These are phyloP conservation scores for Acronicta aceris DNA, from an alignment of 2,888 invertebrate genomes.

Conservation along the genomic window DNA sequence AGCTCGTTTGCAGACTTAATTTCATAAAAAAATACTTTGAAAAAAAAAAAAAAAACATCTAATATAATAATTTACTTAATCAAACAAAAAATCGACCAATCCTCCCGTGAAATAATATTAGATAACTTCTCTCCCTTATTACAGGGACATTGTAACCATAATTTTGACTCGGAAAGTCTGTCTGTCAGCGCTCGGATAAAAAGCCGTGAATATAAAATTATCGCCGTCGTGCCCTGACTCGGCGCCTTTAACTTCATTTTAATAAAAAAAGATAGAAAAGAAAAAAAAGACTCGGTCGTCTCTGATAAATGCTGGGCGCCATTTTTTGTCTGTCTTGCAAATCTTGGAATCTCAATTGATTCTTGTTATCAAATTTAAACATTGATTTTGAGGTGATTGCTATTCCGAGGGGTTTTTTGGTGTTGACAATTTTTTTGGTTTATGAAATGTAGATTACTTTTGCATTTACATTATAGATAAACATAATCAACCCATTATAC, in stretches of 20 bases:
- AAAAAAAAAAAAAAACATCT: no score
- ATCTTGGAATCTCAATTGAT: conserved; percentile 69
- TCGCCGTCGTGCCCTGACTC: conserved; percentile 76
- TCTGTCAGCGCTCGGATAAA: conserved; percentile 60
- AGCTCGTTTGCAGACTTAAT: no score
- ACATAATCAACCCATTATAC: no score
- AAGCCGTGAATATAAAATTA: conserved; percentile 83
- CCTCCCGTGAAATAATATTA: conserved; percentile 47
- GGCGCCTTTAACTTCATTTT: conserved; percentile 83
- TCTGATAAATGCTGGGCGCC: conserved; percentile 61
- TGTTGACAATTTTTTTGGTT: neutral
- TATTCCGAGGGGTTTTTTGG: conserved; percentile 27
- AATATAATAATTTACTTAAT: conserved; percentile 16
- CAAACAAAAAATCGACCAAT: conserved; percentile 31
- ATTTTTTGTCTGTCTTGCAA: conserved; percentile 60
- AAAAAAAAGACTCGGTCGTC: conserved; percentile 69
- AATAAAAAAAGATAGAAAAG: conserved; percentile 74
- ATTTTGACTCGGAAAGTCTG: conserved; percentile 51
- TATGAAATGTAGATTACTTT: no score
- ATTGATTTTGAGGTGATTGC: conserved; percentile 44
- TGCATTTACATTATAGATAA: no score
- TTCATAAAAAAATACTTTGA: no score
- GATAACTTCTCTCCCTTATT: conserved; percentile 46
- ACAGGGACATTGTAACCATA: conserved; percentile 54
- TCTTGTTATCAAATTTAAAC: conserved; percentile 59